phyloP scores from a whole-genome alignment of 2,797 vertebrate species.

The Poeciliopsis infans region DNA sequence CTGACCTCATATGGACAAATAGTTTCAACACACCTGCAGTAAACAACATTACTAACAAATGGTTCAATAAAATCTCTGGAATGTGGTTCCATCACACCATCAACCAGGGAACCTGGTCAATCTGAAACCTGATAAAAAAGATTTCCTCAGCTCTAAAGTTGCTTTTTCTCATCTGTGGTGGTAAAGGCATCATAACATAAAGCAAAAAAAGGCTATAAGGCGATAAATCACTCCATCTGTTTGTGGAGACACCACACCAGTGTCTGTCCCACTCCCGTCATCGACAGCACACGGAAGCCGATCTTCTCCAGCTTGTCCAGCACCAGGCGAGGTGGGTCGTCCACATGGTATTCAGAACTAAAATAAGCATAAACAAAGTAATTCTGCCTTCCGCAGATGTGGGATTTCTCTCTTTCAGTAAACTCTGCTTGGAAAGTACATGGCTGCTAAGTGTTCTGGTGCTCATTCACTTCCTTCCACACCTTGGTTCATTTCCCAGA shows the following conservation, averaged over 20 bases:
- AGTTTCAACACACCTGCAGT: neutral
- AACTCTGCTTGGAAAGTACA: constrained; percentile 54
- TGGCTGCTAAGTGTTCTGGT: constrained; percentile 66
- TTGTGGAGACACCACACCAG: constrained; percentile 98
- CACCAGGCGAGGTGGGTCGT: constrained; percentile 89
- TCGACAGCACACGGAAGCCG: constrained; percentile 89
- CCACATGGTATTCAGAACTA: constrained; percentile 93
- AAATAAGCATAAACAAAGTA: constrained; percentile 61
- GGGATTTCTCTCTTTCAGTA: constrained; percentile 51
- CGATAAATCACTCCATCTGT: constrained; percentile 63
- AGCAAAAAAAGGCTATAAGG: neutral
- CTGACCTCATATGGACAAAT: constrained; percentile 12
- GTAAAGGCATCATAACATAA: neutral
- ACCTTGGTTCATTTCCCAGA: constrained; percentile 74
- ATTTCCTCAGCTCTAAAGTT: constrained; percentile 28
- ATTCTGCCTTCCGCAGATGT: constrained; percentile 57
- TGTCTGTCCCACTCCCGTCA: constrained; percentile 97
- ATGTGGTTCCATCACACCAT: constrained; percentile 22
- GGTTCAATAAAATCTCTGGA: constrained; percentile 26
- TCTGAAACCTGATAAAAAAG: constrained; percentile 22
- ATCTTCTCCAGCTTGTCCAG: constrained; percentile 93
- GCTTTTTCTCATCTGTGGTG: constrained; percentile 6
- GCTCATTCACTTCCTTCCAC: constrained; percentile 74
- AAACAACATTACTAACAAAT: constrained; percentile 22
- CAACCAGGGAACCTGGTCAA: constrained; percentile 15